Evolutionary conservation across 2,888 invertebrate genomes (phyloP).

Genomic region (Lycocerus yunnanus): DNA sequence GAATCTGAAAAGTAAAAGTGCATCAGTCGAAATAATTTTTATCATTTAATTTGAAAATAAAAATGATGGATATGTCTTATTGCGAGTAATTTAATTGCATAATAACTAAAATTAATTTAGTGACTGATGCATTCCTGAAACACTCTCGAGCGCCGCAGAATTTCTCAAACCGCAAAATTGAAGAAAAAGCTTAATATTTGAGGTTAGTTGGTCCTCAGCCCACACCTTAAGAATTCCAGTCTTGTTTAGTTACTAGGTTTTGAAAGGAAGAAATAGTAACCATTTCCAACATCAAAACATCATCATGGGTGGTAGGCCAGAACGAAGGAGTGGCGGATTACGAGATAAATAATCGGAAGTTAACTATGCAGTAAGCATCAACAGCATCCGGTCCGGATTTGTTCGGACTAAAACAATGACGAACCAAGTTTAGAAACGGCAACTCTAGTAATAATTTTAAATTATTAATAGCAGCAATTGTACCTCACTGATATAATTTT

Average conservation of each 20-base stretch:
- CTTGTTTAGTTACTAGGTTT: neutral
- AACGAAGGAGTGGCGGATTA: conserved; percentile 39
- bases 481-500: neutral
- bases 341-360: conserved; percentile 43
- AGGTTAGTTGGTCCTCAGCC: neutral
- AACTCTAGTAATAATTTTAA: neutral
- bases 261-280: neutral
- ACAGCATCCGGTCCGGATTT: conserved; percentile 37
- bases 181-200: neutral
- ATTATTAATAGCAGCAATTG: neutral
- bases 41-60: neutral
- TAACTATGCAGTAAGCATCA: conserved; percentile 41
- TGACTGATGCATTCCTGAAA: neutral
- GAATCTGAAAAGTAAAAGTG: neutral
- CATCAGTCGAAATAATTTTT: neutral
- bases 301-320: neutral
- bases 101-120: neutral
- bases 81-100: neutral
- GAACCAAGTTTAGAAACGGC: neutral
- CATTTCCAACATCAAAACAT: neutral
- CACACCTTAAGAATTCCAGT: neutral
- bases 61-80: neutral
- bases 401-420: conserved; percentile 8
- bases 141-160: neutral
- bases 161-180: neutral